Evolutionary conservation across 2,113 vertebrate genomes (phyloP), one percentile per base, ranked within the genome.

Genomic region (Grammomys surdaster): DNA sequence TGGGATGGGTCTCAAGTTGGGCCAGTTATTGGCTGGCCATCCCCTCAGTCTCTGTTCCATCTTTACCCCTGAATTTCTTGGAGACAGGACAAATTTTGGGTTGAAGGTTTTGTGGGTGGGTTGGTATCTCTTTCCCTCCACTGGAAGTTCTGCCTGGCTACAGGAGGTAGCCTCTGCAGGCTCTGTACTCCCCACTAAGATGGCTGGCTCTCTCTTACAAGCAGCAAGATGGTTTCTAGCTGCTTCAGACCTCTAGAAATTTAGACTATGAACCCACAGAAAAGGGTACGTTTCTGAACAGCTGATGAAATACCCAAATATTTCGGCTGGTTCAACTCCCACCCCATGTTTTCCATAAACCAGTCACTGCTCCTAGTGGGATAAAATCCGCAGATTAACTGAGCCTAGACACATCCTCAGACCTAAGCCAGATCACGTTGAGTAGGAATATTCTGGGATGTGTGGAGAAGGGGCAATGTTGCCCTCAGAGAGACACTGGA

Each of bases 381-480:
- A 90, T 76, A 93, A 88, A 90, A 94, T 82, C 60, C 22, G 72
- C 63, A 82, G 87, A 54, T 33, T 51, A 54, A 33, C 65, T 73
- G 56, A 90, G 28, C 31, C 43, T 82, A 26, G 31, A 31, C 78
- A 94, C 46, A 86, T 36, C 56, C 12, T 24, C 63, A 91, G 51
- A 9, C 40, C 75, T 67, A 58, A n/a, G 14, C 9, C 54, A 87
- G 93, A 82, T n/a, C 56, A 95, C 5, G 65, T 54, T 54, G 58
- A 93, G 33, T 1, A 91, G 60, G 20, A 88, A 81, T 58, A 85
- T 46, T 95, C 75, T n/a, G 48, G 22, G 82, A 89, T 43, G 13
- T 51, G 12, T 56, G 56, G 33, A 22, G 24, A 70, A 19, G n/a
- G 16, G 19, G 46, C 8, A 2, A 46, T 56, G 1, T 75, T 43